Conservation (phyloP, 2,888 invertebrate genomes). For the Rhingia campestris region DNA sequence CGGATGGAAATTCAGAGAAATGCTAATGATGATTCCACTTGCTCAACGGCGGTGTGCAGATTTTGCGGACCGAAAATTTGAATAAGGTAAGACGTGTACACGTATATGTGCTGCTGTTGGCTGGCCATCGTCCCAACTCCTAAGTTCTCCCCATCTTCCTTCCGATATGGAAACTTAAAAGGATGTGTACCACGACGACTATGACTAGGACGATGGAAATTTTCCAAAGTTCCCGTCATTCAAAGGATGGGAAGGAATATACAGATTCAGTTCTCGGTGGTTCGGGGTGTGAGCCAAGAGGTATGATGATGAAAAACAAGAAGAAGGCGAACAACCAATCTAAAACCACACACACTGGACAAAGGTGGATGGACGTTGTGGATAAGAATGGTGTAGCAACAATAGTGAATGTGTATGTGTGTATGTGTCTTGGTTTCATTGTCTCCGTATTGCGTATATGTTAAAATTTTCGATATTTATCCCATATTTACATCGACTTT, state of each 20-base stretch:
- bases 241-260: conserved; percentile 53
- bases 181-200: conserved; percentile 45
- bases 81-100: conserved; percentile 69
- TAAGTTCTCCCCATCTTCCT: conserved; percentile 35
- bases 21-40: conserved; percentile 68
- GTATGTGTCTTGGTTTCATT: conserved; percentile 20
- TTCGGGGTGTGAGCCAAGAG: neutral
- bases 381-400: conserved; percentile 58
- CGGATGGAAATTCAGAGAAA: conserved; percentile 60
- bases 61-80: conserved; percentile 68
- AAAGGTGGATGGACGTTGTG: conserved; percentile 66
- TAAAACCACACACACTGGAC: conserved; percentile 70
- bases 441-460: conserved; percentile 59
- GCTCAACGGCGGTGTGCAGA: conserved; percentile 59
- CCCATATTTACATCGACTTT: conserved; percentile 69
- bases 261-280: conserved; percentile 18
- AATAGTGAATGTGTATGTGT: neutral
- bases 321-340: conserved; percentile 72
- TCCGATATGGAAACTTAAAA: conserved; percentile 54
- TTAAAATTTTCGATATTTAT: conserved; percentile 70
- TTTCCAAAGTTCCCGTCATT: conserved; percentile 68
- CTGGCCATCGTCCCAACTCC: conserved; percentile 20
- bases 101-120: conserved; percentile 12
- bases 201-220: conserved; percentile 58
- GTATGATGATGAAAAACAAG: conserved; percentile 69